Evolutionary conservation across 35 echinoderm and acorn worm species (phyloP).

Genomic region (Hemicentrotus pulcherrimus): DNA sequence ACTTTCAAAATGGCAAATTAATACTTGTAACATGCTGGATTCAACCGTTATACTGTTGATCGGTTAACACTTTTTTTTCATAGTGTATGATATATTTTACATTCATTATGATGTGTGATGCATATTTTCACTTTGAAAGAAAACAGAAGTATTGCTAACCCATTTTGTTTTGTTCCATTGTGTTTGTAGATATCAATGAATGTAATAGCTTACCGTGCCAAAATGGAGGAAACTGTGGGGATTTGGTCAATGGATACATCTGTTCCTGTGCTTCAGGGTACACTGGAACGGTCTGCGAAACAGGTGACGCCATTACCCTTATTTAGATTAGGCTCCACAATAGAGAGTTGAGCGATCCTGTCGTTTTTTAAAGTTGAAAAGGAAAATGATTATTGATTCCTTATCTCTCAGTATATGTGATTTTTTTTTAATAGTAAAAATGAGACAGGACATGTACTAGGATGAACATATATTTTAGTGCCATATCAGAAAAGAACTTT

Average conservation of each 20-base stretch:
- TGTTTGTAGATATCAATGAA: neutral
- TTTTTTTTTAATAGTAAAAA: too few relatives aligned
- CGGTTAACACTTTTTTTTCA: neutral
- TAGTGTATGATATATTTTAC: neutral
- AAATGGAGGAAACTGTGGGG: neutral
- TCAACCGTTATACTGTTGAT: too few relatives aligned
- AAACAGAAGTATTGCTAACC: neutral
- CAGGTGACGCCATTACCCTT: neutral
- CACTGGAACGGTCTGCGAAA: neutral
- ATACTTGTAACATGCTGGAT: too few relatives aligned
- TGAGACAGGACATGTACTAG: too few relatives aligned
- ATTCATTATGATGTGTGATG: neutral
- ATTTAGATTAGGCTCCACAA: too few relatives aligned
- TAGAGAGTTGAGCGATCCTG: too few relatives aligned
- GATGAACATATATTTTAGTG: too few relatives aligned
- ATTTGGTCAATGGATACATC: neutral
- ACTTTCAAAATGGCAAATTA: too few relatives aligned
- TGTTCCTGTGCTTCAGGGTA: neutral
- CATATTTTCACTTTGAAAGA: neutral
- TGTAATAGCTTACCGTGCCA: neutral
- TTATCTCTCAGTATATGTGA: too few relatives aligned
- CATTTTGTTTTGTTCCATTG: neutral
- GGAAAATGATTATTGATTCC: too few relatives aligned
- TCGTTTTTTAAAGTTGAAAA: too few relatives aligned
- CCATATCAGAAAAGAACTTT: too few relatives aligned